Evolutionary conservation across 2,797 vertebrate genomes (phyloP).

Genomic region (Premnoplex brunnescens): DNA sequence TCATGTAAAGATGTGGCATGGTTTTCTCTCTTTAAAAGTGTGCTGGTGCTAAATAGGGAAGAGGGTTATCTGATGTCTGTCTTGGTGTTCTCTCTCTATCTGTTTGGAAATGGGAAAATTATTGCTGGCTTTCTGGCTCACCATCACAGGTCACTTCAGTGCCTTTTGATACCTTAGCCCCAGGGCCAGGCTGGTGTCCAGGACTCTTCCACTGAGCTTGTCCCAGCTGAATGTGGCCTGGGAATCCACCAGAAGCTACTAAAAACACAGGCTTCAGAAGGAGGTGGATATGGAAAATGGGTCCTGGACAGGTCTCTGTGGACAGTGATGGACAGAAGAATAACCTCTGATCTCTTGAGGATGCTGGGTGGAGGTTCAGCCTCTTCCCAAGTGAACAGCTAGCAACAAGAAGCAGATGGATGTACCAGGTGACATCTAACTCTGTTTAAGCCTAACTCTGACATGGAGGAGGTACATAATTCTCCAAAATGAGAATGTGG

Average conservation of each 20-base stretch:
- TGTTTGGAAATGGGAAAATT: neutral
- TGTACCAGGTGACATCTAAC: neutral
- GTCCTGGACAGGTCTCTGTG: neutral
- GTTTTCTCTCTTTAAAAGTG: neutral
- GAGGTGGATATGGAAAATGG: neutral
- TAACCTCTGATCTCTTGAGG: neutral
- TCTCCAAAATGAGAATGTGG: neutral
- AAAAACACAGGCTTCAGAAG: neutral
- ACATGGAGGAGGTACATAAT: neutral
- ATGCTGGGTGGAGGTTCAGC: neutral
- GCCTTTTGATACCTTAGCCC: neutral
- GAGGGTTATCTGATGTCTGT: neutral
- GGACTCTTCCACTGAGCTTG: neutral
- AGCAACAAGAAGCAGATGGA: neutral
- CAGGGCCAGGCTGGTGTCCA: neutral
- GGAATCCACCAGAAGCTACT: neutral
- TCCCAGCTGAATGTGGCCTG: neutral
- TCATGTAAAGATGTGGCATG: neutral
- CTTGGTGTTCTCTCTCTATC: fast-evolving
- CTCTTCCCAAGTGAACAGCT: neutral
- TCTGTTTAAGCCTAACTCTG: neutral
- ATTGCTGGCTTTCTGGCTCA: neutral
- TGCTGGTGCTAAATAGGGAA: neutral
- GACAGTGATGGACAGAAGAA: neutral
- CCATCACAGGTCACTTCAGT: neutral